Evolutionary conservation across 2,113 vertebrate species (phyloP), one percentile per base, ranked within the genome.

Genomic region (Nettapus auritus): DNA sequence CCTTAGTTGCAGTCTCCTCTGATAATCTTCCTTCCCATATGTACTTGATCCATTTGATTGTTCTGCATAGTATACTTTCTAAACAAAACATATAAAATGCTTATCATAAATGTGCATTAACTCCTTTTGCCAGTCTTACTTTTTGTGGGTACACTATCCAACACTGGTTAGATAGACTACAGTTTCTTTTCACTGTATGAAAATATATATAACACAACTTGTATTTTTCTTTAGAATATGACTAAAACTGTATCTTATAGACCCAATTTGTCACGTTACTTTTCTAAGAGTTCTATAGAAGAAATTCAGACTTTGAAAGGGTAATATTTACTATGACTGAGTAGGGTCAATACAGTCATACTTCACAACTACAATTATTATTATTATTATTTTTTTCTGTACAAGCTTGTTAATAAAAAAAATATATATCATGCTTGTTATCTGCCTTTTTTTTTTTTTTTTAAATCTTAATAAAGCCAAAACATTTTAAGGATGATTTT

Each of bases 31-130:
- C 90, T 97, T 98, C 95, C 97, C 97, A 97, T 94, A 93, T 92
- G 95, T 95, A 98, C 93, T 95, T 96, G 96, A 97, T 97, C 97
- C 96, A 98, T 96, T 98, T 98, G 98, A 98, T 98, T 98, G 98
- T 98, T 98, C 94, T 97, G 94, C 84, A 88, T 93, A 89, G 84
- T 93, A 95, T 69, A 94, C 91, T 96, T 96, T 96, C 95, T 91
- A 97, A 97, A 96, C 88, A 93, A 96, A 97, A 94, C 71, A 89
- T 76, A 92, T 91, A 97, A 97, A 97, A 95, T 79, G 95, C 69
- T 97, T 97, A 90, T 79, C 66, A 96, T 95, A 97, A 97, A 97
- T 80, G 86, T 87, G 66, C 91, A 97, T 97, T 94, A 95, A 85
- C 81, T 96, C 78, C 80, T 93, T 96, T 86, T 90, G 5, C n/a